These are phyloP conservation scores for Proisotoma minuta DNA, from an alignment of 2,888 invertebrate species.

Conservation along the genomic window DNA sequence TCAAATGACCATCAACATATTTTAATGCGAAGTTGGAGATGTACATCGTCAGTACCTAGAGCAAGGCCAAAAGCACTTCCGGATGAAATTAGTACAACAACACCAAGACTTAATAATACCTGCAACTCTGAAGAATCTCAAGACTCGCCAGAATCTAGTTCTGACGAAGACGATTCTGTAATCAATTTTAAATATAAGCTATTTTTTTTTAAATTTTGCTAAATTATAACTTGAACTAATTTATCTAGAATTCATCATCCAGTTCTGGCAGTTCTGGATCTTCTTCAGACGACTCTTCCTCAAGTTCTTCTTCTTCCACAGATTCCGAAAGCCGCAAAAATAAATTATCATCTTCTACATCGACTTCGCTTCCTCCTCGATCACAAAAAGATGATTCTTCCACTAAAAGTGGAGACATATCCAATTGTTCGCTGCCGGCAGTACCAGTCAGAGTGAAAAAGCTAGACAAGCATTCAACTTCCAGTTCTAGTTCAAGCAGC, in stretches of 20 bases:
- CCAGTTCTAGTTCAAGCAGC: conserved; percentile 35
- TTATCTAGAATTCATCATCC: conserved; percentile 54
- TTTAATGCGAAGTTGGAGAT: conserved; percentile 39
- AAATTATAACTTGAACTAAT: conserved; percentile 14
- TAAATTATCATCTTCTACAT: conserved; percentile 32
- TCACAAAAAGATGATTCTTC: not conserved
- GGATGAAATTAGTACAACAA: too few relatives aligned
- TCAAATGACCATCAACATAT: conserved; percentile 32
- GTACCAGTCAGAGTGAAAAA: not conserved
- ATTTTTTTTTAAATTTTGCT: not conserved
- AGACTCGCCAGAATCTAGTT: conserved; percentile 33
- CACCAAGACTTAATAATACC: too few relatives aligned
- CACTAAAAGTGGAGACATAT: not conserved
- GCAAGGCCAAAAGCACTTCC: conserved; percentile 27
- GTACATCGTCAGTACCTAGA: conserved; percentile 27
- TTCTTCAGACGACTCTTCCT: conserved; percentile 27
- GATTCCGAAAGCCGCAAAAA: conserved; percentile 40
- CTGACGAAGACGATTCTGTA: conserved; percentile 39
- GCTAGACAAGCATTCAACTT: conserved; percentile 18
- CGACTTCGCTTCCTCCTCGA: conserved; percentile 1
- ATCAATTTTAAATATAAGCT: too few relatives aligned
- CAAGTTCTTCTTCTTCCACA: conserved; percentile 34
- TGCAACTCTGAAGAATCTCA: conserved; percentile 42
- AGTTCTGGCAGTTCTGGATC: conserved; percentile 34
- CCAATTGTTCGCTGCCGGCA: not conserved